Base-by-base conservation (phyloP, 2,888 invertebrate genomes). In the Panzeria rudis region DNA sequence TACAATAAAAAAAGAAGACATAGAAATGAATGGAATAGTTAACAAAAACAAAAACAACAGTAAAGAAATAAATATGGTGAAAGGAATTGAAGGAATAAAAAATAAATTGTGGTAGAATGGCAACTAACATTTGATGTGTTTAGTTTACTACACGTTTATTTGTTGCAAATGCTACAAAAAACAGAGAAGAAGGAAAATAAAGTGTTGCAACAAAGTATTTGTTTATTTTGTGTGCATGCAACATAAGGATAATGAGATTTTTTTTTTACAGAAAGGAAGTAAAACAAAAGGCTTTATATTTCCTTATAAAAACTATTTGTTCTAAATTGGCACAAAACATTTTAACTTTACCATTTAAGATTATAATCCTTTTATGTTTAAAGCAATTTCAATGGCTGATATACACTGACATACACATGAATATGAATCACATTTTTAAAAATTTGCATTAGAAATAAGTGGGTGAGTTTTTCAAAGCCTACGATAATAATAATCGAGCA, bases 51-150 rank as follows among this genome's bases (percentile, higher is more conserved):
- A 20, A 35, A 47, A 29, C 17, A 32, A 23, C 1, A 32, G 3
- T 35, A 62, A 29, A 41, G 52, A 38, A 54, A 59, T 47, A 56
- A 79, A 62, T 23, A 69, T 78, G 62, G 23, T 47, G 7, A 35
- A 68, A 68, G 15, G 50, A 77, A 68, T 68, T 59, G 66, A 59
- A 47, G 56, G 35, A 79, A 62, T 20, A 25, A 47, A 64, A 54
- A 71, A 66, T 56, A 73, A 80, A 56, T 66, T 66, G 56, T 80
- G 64, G 35, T 72, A 66, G 64, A 80, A 66, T 66, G 72, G 56
- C 47, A 80, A 80, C 64, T 47, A 72, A 79, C 64, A 64, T 79
- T 64, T 79, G 72, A 73, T 80, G 66, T 73, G 72, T 80, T 80
- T 59, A 56, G 35, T 73, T 66, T 72, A 71, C 38, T 68, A 41